These are phyloP conservation scores for Conger conger DNA, from an alignment of 2,113 vertebrate genomes.

Conservation along the genomic window DNA sequence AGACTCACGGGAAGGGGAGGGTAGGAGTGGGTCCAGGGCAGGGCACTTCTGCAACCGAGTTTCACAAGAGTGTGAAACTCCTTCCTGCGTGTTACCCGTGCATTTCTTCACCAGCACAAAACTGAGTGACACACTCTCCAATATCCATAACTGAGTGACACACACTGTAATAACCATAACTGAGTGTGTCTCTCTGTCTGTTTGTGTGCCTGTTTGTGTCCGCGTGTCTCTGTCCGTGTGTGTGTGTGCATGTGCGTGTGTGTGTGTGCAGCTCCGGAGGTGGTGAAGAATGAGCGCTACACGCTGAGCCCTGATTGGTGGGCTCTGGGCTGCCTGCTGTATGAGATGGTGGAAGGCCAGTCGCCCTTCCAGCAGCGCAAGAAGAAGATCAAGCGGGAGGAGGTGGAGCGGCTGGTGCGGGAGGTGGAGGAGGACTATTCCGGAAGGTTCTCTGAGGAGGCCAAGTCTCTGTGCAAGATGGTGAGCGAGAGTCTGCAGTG, in stretches of 20 bases:
- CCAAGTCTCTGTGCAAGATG: conserved; percentile 85
- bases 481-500: background rate
- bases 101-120: no score
- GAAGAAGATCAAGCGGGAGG: conserved; percentile 95
- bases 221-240: background rate
- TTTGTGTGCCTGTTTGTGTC: background rate
- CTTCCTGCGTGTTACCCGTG: no score
- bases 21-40: no score
- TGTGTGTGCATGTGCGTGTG: background rate
- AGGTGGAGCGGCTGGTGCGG: conserved; percentile 89
- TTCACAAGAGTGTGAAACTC: no score
- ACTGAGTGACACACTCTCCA: no score
- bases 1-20: no score
- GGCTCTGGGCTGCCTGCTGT: conserved; percentile 92
- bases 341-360: conserved; percentile 97
- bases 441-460: conserved; percentile 80
- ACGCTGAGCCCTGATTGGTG: conserved; percentile 96
- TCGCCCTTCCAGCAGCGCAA: conserved; percentile 96
- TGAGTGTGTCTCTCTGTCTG: conserved; percentile 12
- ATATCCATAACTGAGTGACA: no score
- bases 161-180: no score
- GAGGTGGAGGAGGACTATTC: conserved; percentile 92
- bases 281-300: conserved; percentile 93
- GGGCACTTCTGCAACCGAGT: no score
- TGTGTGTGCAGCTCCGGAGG: conserved; percentile 81